Percentiles rank a stretch among this genome's conserved stretches.
Conservation (phyloP, 2,113 vertebrate genomes). For the Rattus rattus region DNA sequence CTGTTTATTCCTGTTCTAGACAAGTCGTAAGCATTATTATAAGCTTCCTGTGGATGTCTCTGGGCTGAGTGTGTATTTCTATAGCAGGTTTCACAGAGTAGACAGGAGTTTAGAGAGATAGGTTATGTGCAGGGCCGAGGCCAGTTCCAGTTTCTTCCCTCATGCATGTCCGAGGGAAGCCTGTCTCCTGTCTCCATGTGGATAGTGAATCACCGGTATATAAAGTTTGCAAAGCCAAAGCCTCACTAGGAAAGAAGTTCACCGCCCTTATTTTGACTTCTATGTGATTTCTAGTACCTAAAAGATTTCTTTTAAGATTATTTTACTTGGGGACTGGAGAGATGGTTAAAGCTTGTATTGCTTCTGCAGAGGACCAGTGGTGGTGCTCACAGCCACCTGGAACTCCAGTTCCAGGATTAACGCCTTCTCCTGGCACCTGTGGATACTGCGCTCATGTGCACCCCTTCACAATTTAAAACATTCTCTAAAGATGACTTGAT, state of each 20-base stretch:
- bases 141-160: not conserved
- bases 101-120: constrained; percentile 14
- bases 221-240: not conserved
- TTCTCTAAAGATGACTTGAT: not conserved
- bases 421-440: not conserved
- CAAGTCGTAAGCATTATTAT: not conserved
- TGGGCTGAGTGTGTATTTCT: not conserved
- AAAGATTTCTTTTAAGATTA: constrained; percentile 50
- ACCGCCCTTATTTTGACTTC: constrained; percentile 6
- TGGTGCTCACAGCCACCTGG: not conserved
- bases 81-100: constrained; percentile 6
- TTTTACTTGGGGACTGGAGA: not conserved
- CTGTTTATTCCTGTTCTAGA: not conserved
- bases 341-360: not conserved
- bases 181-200: not conserved
- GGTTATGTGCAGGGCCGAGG: not conserved
- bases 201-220: not conserved
- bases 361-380: not conserved
- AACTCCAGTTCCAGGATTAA: not conserved
- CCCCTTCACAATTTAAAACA: not conserved
- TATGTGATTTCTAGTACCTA: constrained; percentile 15
- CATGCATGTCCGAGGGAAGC: not conserved
- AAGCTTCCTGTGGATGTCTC: not conserved
- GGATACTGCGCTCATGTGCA: not conserved
- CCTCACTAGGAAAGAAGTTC: not conserved